These are phyloP conservation scores for Pandemis corylana DNA, from an alignment of 2,888 invertebrate genomes.

Conservation along the genomic window DNA sequence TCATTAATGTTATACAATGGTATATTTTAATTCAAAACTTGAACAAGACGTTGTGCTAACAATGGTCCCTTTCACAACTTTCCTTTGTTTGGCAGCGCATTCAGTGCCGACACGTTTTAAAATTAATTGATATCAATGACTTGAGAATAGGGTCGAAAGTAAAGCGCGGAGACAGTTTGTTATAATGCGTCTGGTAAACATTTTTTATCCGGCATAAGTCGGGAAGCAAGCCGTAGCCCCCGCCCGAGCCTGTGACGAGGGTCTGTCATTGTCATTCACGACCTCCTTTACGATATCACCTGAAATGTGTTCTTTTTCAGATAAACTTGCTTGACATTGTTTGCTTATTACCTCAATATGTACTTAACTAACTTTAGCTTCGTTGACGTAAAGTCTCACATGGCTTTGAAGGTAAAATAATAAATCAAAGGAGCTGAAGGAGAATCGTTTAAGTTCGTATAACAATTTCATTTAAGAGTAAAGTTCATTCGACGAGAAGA, in stretches of 20 bases:
- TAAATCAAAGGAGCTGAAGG: conserved; percentile 23
- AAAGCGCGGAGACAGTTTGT: conserved; percentile 46
- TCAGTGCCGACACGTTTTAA: conserved; percentile 18
- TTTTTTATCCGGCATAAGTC: conserved; percentile 45
- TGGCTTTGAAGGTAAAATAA: conserved; percentile 3
- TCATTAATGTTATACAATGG: conserved; percentile 17
- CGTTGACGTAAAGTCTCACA: neutral
- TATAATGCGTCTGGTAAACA: conserved; percentile 41
- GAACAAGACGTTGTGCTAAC: conserved; percentile 18
- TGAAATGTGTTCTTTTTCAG: conserved; percentile 43
- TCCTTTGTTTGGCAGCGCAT: conserved; percentile 30
- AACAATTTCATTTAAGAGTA: conserved; percentile 26
- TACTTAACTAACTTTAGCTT: neutral
- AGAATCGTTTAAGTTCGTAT: conserved; percentile 21
- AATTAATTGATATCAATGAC: conserved; percentile 28
- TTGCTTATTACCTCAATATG: neutral
- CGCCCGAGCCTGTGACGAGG: conserved; percentile 53
- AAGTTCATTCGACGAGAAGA: conserved; percentile 17
- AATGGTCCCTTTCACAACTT: conserved; percentile 32
- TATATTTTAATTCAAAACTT: conserved; percentile 23
- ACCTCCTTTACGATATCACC: conserved; percentile 45
- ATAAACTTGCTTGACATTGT: conserved; percentile 27
- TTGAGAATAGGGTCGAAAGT: conserved; percentile 23
- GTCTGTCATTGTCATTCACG: conserved; percentile 52
- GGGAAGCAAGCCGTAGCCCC: conserved; percentile 44